Evolutionary conservation across 2,888 invertebrate species (phyloP).

Genomic region (Tortrix viridana): DNA sequence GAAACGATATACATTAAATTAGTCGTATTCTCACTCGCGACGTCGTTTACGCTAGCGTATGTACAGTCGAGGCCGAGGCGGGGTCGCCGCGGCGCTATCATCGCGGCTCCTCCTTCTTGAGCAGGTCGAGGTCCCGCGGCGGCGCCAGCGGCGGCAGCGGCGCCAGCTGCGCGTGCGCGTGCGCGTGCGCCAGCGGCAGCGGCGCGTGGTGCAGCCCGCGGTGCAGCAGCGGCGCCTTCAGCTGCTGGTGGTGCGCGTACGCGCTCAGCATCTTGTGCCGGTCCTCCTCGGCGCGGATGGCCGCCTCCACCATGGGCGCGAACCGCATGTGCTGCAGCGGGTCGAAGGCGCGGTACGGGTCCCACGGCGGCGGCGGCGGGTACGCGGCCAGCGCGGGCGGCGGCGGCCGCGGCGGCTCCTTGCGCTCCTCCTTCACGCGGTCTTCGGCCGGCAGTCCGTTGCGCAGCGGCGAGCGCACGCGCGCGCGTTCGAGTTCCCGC

Average conservation of each 20-base stretch:
- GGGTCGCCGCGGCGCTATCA: slow-evolving; percentile 69
- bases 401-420: slow-evolving; percentile 78
- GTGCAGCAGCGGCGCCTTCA: slow-evolving; percentile 78
- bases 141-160: slow-evolving; percentile 69
- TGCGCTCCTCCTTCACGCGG: slow-evolving; percentile 71
- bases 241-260: slow-evolving; percentile 86
- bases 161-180: slow-evolving; percentile 63
- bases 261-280: slow-evolving; percentile 90
- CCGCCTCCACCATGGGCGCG: slow-evolving; percentile 91
- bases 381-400: slow-evolving; percentile 82
- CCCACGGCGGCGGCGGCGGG: slow-evolving; percentile 85
- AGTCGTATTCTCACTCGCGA: slow-evolving; percentile 67
- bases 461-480: slow-evolving; percentile 90
- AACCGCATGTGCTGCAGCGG: slow-evolving; percentile 88
- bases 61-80: slow-evolving; percentile 56
- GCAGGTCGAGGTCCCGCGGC: slow-evolving; percentile 85
- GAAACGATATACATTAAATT: slow-evolving; percentile 66
- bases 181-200: slow-evolving; percentile 63
- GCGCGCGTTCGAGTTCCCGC: slow-evolving; percentile 84
- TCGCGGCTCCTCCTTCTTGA: slow-evolving; percentile 85
- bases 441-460: slow-evolving; percentile 85
- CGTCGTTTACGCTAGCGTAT: slow-evolving; percentile 58
- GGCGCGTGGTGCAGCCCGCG: slow-evolving; percentile 74
- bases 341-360: slow-evolving; percentile 89
- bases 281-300: slow-evolving; percentile 90